A percentile compares a stretch with the other conserved stretches of the same genome.
These are phyloP conservation scores for Scolopax bukidnonensis DNA, from an alignment of 2,797 vertebrate species.

Conservation along the genomic window DNA sequence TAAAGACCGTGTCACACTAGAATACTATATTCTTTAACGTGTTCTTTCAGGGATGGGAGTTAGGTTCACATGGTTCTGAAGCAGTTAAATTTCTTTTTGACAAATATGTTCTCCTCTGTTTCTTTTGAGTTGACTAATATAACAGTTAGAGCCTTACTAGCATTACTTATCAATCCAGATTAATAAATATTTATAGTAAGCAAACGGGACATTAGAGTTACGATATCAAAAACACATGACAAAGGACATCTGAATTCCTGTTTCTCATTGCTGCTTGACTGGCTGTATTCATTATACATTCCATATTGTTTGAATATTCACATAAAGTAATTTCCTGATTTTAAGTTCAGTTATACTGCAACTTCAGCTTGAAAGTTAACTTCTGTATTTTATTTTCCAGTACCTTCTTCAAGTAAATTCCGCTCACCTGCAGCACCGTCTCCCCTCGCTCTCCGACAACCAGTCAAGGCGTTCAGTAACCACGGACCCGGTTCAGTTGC, in stretches of 20 bases:
- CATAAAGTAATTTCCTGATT: background rate
- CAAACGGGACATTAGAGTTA: background rate
- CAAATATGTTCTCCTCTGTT: background rate
- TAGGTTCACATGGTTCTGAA: background rate
- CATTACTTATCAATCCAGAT: background rate
- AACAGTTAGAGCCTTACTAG: background rate
- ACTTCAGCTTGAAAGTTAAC: background rate
- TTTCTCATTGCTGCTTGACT: conserved; percentile 70
- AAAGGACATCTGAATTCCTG: conserved; percentile 64
- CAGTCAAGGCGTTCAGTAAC: conserved; percentile 90
- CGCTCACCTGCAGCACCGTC: conserved; percentile 90
- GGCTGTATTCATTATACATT: conserved; percentile 60
- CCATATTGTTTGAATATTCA: conserved; percentile 39
- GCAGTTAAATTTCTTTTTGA: background rate
- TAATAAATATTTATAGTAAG: background rate
- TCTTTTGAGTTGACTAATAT: background rate
- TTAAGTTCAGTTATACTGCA: background rate
- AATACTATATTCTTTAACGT: background rate
- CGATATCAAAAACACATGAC: background rate
- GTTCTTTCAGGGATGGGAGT: background rate
- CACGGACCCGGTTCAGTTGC: conserved; percentile 78
- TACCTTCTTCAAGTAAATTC: conserved; percentile 96
- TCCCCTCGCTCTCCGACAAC: conserved; percentile 92
- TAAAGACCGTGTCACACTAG: background rate
- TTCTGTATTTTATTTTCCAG: conserved; percentile 75